These are phyloP conservation scores for Trichomycterus rosablanca DNA, from an alignment of 2,113 vertebrate species.

Conservation along the genomic window DNA sequence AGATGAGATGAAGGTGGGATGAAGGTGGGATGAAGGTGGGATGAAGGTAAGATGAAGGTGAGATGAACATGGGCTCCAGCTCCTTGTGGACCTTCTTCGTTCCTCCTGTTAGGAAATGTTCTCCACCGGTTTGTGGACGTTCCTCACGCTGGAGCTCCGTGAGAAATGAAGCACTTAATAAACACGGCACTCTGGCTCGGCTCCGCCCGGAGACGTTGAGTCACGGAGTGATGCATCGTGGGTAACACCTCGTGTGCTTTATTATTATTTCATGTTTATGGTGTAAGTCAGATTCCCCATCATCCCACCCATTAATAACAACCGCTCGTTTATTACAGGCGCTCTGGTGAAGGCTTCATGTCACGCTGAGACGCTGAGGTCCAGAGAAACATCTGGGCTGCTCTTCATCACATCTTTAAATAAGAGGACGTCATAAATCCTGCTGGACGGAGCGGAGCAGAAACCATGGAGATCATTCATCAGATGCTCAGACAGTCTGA, in stretches of 20 bases:
- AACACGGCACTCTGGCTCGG: constrained; percentile 53
- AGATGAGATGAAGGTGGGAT: no score
- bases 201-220: constrained; percentile 54
- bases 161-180: constrained; percentile 43
- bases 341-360: no score
- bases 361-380: no score
- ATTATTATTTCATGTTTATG: constrained; percentile 26
- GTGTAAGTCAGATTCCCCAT: background rate
- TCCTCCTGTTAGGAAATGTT: constrained; percentile 60
- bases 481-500: no score
- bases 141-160: constrained; percentile 55
- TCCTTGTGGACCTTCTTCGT: no score
- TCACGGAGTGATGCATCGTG: constrained; percentile 56
- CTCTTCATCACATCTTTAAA: no score
- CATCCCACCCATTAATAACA: background rate
- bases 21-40: background rate
- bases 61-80: background rate
- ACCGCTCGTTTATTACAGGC: background rate
- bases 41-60: background rate
- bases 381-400: no score
- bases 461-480: no score
- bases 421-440: no score
- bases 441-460: no score
- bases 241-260: constrained; percentile 58
- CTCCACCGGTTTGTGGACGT: constrained; percentile 70